Base-by-base conservation (phyloP, 2,113 vertebrate species). In the Corynorhinus townsendii region DNA sequence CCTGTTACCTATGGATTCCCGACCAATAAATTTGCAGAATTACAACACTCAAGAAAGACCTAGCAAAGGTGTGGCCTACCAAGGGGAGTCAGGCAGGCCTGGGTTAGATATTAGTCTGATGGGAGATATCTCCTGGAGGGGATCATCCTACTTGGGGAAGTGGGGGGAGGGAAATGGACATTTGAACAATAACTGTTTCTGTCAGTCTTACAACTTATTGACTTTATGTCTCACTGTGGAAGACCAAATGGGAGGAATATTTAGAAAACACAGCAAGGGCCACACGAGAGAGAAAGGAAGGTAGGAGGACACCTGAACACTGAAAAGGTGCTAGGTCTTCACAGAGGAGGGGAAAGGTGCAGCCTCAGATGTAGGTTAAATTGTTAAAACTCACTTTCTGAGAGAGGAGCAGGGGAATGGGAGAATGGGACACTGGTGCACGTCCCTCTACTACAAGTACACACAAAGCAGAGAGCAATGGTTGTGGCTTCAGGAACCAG, bases 361-460 rank as follows among this genome's bases (percentile, higher is more conserved):
- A 12, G n/a, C 11, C 49, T 26, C 33, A 33, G 16, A 33, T 62
- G 16, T 26, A 43, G 38, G 38, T 30, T 84, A 16, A 28, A 30
- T 47, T 77, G 52, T 35, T 62, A 73, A 54, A 72, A 52, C 64
- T 79, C 81, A 79, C 52, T 77, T 82, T 56, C 81, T 45, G 54
- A 38, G 89, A 79, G 77, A 82, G 52, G 38, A 71, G 4, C n/a
- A 24, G 47, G n/a, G 28, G 7, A 33, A 28, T 8, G 35, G 49
- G 4, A 52, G n/a, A 59, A 28, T 11, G 14, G 33, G 9, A 4
- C 1, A 4, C 2, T 38, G 59, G 45, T 2, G 6, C 28, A 11
- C 9, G 9, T 19, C 43, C 24, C n/a, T 56, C 22, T 7, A 17
- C 22, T 64, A 45, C 43, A 73, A 62, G 12, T 73, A 6, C 71